These are phyloP conservation scores for Uropsilus gracilis DNA, from an alignment of 2,113 vertebrate species.

Conservation along the genomic window DNA sequence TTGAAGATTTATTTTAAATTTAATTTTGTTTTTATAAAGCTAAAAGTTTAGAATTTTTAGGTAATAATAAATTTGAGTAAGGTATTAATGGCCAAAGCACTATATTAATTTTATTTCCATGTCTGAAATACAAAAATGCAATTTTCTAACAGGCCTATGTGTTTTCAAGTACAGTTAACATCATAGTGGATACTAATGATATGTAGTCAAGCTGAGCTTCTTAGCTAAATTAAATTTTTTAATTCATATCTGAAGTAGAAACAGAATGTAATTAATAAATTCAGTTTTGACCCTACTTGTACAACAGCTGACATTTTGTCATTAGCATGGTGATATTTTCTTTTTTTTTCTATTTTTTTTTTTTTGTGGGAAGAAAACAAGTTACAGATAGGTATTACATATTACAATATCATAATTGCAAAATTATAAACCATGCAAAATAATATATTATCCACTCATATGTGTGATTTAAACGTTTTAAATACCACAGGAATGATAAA, in stretches of 20 bases:
- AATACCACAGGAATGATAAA: too few species aligned
- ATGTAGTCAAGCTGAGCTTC: constrained; percentile 30
- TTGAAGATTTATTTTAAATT: constrained; percentile 26
- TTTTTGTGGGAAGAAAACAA: not conserved
- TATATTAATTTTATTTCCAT: not conserved
- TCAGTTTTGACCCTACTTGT: not conserved
- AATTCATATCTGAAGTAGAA: constrained; percentile 15
- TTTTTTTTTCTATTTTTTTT: not conserved
- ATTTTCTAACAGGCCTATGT: constrained; percentile 42
- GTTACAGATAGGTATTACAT: too few species aligned
- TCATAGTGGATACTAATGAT: constrained; percentile 45
- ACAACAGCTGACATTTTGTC: constrained; percentile 29
- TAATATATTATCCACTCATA: too few species aligned
- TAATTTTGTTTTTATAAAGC: constrained; percentile 26
- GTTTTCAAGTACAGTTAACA: constrained; percentile 47
- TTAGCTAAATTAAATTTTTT: constrained; percentile 58
- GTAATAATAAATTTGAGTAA: not conserved
- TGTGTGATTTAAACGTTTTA: too few species aligned
- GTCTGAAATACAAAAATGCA: not conserved
- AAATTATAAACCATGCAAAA: too few species aligned
- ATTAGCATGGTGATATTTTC: not conserved
- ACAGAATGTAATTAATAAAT: constrained; percentile 25
- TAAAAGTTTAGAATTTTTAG: not conserved
- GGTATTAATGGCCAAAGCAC: not conserved
- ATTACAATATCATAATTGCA: too few species aligned